phyloP scores from a whole-genome alignment of 2,797 vertebrate species.

The Avahi laniger region DNA sequence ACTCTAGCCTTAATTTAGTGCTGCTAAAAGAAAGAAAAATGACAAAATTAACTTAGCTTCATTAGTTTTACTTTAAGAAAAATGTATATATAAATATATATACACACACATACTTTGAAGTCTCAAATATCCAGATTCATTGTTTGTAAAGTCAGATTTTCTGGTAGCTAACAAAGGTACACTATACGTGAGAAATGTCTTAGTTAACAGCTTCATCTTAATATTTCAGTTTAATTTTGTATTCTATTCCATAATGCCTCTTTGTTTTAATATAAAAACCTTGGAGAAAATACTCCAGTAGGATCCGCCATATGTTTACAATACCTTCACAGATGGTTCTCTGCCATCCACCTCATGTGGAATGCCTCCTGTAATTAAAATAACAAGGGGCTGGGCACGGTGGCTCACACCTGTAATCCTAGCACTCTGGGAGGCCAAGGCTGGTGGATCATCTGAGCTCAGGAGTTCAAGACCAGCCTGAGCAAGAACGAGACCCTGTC shows the following conservation, averaged over 20 bases:
- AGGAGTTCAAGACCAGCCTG: too few relatives aligned
- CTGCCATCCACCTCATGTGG: background rate
- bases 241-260: background rate
- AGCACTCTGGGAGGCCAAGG: too few relatives aligned
- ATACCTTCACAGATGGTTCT: background rate
- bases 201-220: background rate
- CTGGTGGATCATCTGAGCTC: too few relatives aligned
- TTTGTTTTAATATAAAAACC: background rate
- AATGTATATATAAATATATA: background rate
- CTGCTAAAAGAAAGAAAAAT: conserved; percentile 33
- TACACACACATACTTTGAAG: background rate
- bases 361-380: background rate
- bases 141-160: background rate
- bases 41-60: background rate
- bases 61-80: conserved; percentile 18
- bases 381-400: too few relatives aligned
- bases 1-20: background rate
- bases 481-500: too few relatives aligned
- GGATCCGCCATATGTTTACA: background rate
- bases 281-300: background rate
- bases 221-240: conserved; percentile 1
- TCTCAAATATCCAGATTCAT: background rate
- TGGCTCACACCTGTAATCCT: too few relatives aligned
- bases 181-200: background rate
- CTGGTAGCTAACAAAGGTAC: background rate